Evolutionary conservation across 2,797 vertebrate genomes (phyloP).

Genomic region (Naso thynnoides): DNA sequence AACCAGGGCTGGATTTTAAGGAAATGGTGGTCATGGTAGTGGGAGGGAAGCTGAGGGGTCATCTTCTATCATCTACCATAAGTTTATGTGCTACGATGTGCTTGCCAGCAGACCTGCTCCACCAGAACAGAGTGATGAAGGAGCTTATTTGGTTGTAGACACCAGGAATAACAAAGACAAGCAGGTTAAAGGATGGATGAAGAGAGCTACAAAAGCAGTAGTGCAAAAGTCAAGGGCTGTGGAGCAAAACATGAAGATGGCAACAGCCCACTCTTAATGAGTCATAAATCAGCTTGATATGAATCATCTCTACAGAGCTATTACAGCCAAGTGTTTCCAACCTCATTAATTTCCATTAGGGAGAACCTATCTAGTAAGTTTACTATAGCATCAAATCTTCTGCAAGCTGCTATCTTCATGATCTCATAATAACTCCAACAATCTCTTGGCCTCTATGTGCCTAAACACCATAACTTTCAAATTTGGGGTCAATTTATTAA

Average conservation of each 20-base stretch:
- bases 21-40: constrained; percentile 17
- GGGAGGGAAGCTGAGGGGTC: constrained; percentile 2
- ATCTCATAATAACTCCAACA: constrained; percentile 42
- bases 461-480: constrained; percentile 21
- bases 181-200: constrained; percentile 15
- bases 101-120: constrained; percentile 20
- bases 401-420: constrained; percentile 36
- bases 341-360: constrained; percentile 79
- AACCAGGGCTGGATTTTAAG: constrained; percentile 38
- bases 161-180: constrained; percentile 27
- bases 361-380: constrained; percentile 67
- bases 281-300: constrained; percentile 78
- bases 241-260: constrained; percentile 60
- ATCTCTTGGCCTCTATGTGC: constrained; percentile 6
- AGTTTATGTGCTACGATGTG: constrained; percentile 16
- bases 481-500: constrained; percentile 9
- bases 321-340: constrained; percentile 73
- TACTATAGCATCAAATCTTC: constrained; percentile 59
- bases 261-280: constrained; percentile 69
- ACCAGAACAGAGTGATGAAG: constrained; percentile 26
- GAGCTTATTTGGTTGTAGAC: constrained; percentile 22
- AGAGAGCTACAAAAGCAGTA: constrained; percentile 15
- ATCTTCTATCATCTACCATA: constrained; percentile 29
- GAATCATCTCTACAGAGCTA: constrained; percentile 73
- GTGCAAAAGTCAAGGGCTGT: constrained; percentile 50